These are phyloP conservation scores for Calliphora vomitoria DNA, from an alignment of 2,888 invertebrate genomes.

Conservation along the genomic window DNA sequence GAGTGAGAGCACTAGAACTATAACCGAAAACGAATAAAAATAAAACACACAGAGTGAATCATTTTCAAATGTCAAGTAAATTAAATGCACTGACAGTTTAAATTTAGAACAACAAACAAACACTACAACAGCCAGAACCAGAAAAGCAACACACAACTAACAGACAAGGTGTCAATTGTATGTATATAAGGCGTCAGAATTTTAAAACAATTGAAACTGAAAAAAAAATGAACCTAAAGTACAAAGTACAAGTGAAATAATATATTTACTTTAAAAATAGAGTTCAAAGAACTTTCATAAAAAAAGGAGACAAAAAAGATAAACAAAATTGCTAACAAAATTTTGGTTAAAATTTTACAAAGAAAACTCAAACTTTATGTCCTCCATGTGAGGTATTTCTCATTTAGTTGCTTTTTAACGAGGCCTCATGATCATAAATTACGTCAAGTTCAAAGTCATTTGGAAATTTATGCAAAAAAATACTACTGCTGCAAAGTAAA, in stretches of 20 bases:
- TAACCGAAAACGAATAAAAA: neutral
- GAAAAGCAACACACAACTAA: conserved; percentile 34
- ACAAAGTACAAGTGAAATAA: conserved; percentile 11
- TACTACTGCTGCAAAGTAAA: neutral
- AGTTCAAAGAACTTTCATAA: conserved; percentile 45
- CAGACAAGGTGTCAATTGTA: conserved; percentile 73
- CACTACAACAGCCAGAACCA: neutral
- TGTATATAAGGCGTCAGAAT: conserved; percentile 63
- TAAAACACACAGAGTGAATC: conserved; percentile 49
- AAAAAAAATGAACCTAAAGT: neutral
- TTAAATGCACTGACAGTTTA: conserved; percentile 64
- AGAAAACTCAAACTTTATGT: neutral
- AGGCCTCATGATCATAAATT: conserved; percentile 79
- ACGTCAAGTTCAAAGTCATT: conserved; percentile 81
- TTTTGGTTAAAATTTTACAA: neutral
- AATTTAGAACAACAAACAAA: conserved; percentile 51
- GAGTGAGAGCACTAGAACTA: neutral
- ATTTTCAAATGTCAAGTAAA: conserved; percentile 62
- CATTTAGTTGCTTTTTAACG: conserved; percentile 65
- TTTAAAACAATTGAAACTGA: conserved; percentile 47
- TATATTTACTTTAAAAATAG: neutral
- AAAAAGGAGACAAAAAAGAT: neutral
- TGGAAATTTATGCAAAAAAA: conserved; percentile 67
- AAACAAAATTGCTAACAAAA: neutral
- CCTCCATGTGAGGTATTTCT: conserved; percentile 55